A percentile compares a stretch with the other conserved stretches of the same genome.
These are phyloP conservation scores for Acronicta alni DNA, from an alignment of 2,888 invertebrate genomes.

Conservation along the genomic window DNA sequence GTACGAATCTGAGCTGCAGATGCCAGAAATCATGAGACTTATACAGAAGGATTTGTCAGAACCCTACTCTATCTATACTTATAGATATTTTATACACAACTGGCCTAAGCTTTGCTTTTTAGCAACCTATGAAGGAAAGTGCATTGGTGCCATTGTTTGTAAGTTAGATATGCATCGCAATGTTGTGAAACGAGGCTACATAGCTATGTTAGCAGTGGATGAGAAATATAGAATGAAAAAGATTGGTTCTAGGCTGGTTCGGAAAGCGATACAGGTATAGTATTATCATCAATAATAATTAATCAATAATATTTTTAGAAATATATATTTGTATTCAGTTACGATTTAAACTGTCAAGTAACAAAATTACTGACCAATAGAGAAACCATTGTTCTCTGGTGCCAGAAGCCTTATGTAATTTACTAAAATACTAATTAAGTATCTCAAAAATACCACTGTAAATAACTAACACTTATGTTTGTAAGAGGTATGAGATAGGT, in stretches of 20 bases:
- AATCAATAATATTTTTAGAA: too few relatives aligned
- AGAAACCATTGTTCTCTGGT: too few relatives aligned
- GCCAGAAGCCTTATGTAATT: too few relatives aligned
- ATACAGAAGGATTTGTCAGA: constrained; percentile 99
- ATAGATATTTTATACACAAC: constrained; percentile 99
- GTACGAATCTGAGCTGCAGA: constrained; percentile 98
- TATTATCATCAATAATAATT: too few relatives aligned
- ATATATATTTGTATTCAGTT: too few relatives aligned
- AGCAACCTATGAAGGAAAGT: constrained; percentile 95
- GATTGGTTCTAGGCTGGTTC: constrained; percentile 96
- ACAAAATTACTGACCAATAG: too few relatives aligned
- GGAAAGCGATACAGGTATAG: constrained; percentile 92
- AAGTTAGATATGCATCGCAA: constrained; percentile 98
- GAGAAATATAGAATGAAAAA: constrained; percentile 97
- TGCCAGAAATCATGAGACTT: constrained; percentile 99
- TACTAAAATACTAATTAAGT: too few relatives aligned
- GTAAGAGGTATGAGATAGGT: too few relatives aligned
- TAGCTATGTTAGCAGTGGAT: constrained; percentile 99
- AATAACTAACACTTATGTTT: too few relatives aligned
- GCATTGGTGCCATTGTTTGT: constrained; percentile 99
- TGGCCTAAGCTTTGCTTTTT: constrained; percentile 99
- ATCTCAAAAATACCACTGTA: too few relatives aligned
- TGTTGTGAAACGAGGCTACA: constrained; percentile 98
- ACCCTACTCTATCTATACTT: constrained; percentile 99
- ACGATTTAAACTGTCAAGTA: too few relatives aligned